phyloP scores from a whole-genome alignment of 2,113 vertebrate species.

The Synodontis membranacea region DNA sequence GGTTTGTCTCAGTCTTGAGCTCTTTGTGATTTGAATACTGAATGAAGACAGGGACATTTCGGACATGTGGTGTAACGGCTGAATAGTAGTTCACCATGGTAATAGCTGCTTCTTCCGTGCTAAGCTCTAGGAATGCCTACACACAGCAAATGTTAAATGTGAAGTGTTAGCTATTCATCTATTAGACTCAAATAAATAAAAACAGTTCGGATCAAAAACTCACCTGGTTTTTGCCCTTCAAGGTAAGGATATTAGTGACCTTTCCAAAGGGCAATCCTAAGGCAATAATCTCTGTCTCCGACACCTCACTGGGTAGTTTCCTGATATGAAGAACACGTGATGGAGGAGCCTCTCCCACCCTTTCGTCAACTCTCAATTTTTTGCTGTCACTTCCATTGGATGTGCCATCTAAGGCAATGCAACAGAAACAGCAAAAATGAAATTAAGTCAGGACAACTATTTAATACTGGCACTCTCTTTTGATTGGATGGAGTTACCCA shows the following conservation, averaged over 20 bases:
- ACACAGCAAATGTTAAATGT: slow-evolving; percentile 47
- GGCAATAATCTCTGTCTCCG: slow-evolving; percentile 95
- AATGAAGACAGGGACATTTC: slow-evolving; percentile 92
- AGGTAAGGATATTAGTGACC: slow-evolving; percentile 96
- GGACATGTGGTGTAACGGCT: slow-evolving; percentile 89
- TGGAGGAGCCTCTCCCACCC: slow-evolving; percentile 83
- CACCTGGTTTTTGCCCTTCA: slow-evolving; percentile 99
- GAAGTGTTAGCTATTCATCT: background rate
- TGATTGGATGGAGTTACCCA: background rate
- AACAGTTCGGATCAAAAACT: slow-evolving; percentile 31
- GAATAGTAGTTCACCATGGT: slow-evolving; percentile 98
- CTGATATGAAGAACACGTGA: slow-evolving; percentile 97
- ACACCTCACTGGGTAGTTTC: slow-evolving; percentile 93
- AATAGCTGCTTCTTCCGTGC: slow-evolving; percentile 92
- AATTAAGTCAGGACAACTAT: background rate
- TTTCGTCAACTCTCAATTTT: slow-evolving; percentile 91
- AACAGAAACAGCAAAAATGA: background rate
- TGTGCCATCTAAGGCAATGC: slow-evolving; percentile 68
- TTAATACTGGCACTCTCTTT: background rate
- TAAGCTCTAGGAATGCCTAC: slow-evolving; percentile 95
- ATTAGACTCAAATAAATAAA: background rate
- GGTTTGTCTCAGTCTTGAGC: slow-evolving; percentile 94
- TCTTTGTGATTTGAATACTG: slow-evolving; percentile 99
- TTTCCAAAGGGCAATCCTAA: slow-evolving; percentile 96
- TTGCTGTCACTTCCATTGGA: slow-evolving; percentile 97